phyloP scores from a whole-genome alignment of 2,888 invertebrate species.

The Eupithecia subfuscata region DNA sequence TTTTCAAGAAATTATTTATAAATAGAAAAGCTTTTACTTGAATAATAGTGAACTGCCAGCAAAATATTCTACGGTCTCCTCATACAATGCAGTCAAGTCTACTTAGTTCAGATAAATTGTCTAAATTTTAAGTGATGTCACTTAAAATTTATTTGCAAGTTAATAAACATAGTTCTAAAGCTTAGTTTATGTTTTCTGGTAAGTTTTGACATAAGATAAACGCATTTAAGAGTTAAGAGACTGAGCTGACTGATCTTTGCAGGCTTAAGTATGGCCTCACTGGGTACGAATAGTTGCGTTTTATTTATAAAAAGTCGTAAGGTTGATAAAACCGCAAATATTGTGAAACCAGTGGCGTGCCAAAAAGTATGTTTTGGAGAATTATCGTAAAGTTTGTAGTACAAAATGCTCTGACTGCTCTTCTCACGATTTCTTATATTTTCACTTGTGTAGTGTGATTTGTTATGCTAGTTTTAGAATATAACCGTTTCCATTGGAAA shows the following conservation, averaged over 20 bases:
- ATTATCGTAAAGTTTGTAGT: conserved; percentile 32
- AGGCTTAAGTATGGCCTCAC: conserved; percentile 16
- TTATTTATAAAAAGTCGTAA: not conserved
- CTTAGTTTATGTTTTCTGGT: conserved; percentile 20
- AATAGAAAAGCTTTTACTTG: not conserved
- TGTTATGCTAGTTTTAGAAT: conserved; percentile 62
- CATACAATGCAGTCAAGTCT: conserved; percentile 11
- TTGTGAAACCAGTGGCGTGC: not conserved
- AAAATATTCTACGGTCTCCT: conserved; percentile 12
- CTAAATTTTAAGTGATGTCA: not conserved
- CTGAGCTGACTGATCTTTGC: conserved; percentile 31
- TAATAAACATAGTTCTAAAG: conserved; percentile 17
- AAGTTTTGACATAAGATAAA: conserved; percentile 27
- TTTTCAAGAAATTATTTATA: not conserved
- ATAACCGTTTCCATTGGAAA: conserved; percentile 71
- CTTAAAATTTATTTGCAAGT: not conserved
- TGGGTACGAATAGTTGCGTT: not conserved
- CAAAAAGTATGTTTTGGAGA: conserved; percentile 14
- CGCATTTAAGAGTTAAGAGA: conserved; percentile 29
- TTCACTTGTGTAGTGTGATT: conserved; percentile 49
- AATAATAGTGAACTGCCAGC: not conserved
- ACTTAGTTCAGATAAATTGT: not conserved
- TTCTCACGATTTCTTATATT: conserved; percentile 31
- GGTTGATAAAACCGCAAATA: not conserved
- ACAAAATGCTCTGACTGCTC: conserved; percentile 38